Evolutionary conservation across 1,140 invertebrate genomes (phyloP), one percentile per base, ranked within the genome.

Genomic region (Drosophila ananassae): DNA sequence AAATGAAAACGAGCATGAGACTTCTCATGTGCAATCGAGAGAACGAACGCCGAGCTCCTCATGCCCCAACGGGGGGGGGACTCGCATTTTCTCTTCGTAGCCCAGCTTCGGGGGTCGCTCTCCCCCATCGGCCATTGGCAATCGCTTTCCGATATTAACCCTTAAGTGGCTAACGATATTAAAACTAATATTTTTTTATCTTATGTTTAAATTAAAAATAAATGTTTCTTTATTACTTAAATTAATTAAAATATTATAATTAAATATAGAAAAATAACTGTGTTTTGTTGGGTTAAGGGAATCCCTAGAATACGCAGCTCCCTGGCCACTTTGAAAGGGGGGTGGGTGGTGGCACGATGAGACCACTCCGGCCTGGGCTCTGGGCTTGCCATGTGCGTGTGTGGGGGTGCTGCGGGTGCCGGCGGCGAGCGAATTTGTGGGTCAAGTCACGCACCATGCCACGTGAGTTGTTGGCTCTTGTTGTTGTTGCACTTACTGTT

Each of bases 391-490:
- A 47, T 47, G 44, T 47, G 44, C 44, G 44, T 47, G 44, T 22
- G 44, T 22, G 44, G 44, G 44, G 17, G 44, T 22, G 17, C 17
- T 17, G 44, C 44, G 44, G 21, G 44, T 10, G 44, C 17, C 9
- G 44, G 44, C 9, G 44, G 44, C 17, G 9, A 10, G 44, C 30
- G 28, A 37, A 41, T 53, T 50, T 17, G 59, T 47, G 21, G 63
- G 32, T 17, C 21, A 28, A 67, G 60, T 67, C 63, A 67, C 63
- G 63, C 59, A 67, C 34, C 28, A 7, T 21, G 63, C 63, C 63
- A 67, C 63, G 63, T 67, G 63, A 67, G 63, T 17, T 60, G 9
- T 28, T 28, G 25, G 63, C 63, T 52, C 41, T 67, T 64, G 44
- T 17, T 47, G 17, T 17, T 44, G 41, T n/a, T 52, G 63, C 59